These are phyloP conservation scores for Sciaenops ocellatus DNA, from an alignment of 2,797 vertebrate genomes.

Conservation along the genomic window DNA sequence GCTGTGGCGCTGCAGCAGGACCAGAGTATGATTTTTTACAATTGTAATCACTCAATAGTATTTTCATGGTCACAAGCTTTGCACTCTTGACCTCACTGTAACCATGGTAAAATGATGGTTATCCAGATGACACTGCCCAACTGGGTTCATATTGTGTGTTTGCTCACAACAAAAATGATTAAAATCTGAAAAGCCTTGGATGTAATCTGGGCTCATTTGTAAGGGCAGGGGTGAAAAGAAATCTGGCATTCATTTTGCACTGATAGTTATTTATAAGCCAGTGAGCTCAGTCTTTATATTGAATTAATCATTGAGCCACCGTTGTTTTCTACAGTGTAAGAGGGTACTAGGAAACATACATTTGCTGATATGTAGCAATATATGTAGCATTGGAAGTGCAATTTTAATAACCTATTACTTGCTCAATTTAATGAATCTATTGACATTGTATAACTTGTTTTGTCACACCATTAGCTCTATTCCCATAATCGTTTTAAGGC, in stretches of 20 bases:
- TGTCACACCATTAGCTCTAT: conserved; percentile 39
- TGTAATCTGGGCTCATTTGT: conserved; percentile 27
- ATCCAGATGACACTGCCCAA: conserved; percentile 23
- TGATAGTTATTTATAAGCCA: conserved; percentile 30
- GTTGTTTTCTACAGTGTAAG: conserved; percentile 26
- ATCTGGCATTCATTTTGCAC: conserved; percentile 28
- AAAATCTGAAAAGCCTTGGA: conserved; percentile 6
- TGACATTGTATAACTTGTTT: conserved; percentile 28
- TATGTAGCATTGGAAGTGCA: conserved; percentile 1
- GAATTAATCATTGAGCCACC: conserved; percentile 36
- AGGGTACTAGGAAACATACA: background rate
- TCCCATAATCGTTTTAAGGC: conserved; percentile 13
- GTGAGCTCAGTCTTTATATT: conserved; percentile 32
- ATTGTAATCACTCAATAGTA: conserved; percentile 58
- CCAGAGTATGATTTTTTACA: conserved; percentile 54
- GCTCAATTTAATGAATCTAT: conserved; percentile 38
- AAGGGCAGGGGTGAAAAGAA: conserved; percentile 17
- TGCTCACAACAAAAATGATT: conserved; percentile 28
- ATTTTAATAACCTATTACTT: conserved; percentile 19
- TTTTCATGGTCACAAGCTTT: conserved; percentile 58
- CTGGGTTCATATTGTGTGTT: conserved; percentile 24
- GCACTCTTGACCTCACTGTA: conserved; percentile 57
- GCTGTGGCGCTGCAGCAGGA: conserved; percentile 57
- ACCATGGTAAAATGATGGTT: conserved; percentile 38
- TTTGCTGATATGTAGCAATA: background rate